Evolutionary conservation across 2,888 invertebrate species (phyloP).

Genomic region (Oxystoma pomonae): DNA sequence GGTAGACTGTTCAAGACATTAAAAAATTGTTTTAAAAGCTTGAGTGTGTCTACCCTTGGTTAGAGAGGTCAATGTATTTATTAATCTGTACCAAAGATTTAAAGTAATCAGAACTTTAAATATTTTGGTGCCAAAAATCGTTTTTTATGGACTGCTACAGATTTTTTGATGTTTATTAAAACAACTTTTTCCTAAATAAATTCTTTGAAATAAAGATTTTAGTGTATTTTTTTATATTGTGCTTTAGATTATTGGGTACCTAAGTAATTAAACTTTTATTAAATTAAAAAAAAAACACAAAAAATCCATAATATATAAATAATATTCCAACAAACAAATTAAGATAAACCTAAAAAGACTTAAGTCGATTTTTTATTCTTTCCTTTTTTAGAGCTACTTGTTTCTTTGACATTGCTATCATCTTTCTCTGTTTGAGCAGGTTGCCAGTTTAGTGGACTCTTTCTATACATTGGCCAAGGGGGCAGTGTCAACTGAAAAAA

Average conservation of each 20-base stretch:
- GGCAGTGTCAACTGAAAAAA: slow-evolving; percentile 73
- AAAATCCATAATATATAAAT: too few relatives aligned
- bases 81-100: too few relatives aligned
- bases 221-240: not conserved
- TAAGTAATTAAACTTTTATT: too few relatives aligned
- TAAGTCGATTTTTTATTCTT: slow-evolving; percentile 35
- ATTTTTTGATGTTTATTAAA: not conserved
- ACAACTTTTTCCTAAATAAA: not conserved
- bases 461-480: slow-evolving; percentile 94
- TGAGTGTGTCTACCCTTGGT: too few relatives aligned
- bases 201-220: not conserved
- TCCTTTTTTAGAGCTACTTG: slow-evolving; percentile 34
- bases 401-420: slow-evolving; percentile 26
- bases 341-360: not conserved
- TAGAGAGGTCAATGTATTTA: too few relatives aligned
- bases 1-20: too few relatives aligned
- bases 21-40: too few relatives aligned
- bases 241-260: too few relatives aligned
- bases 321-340: not conserved
- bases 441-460: slow-evolving; percentile 86
- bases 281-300: too few relatives aligned
- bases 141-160: not conserved
- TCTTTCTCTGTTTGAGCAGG: slow-evolving; percentile 50
- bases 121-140: too few relatives aligned
- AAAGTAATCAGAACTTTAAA: too few relatives aligned